These are phyloP conservation scores for Merodon equestris DNA, from an alignment of 2,888 invertebrate genomes.

Conservation along the genomic window DNA sequence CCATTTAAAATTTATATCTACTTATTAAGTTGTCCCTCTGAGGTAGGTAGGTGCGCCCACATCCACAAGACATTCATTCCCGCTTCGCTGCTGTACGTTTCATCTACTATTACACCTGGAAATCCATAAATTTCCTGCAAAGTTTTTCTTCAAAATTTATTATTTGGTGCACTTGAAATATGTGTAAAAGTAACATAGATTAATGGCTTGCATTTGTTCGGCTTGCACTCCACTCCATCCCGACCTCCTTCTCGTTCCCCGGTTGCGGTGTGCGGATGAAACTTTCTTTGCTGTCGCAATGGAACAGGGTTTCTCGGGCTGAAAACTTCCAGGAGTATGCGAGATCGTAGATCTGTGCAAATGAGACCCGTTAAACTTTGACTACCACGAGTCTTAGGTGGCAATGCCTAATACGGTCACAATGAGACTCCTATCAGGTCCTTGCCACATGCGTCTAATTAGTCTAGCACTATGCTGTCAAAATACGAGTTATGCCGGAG, in stretches of 20 bases:
- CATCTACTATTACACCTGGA: conserved; percentile 36
- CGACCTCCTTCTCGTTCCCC: conserved; percentile 5
- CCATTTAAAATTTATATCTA: conserved; percentile 45
- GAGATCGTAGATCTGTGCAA: conserved; percentile 58
- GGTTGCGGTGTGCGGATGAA: background rate
- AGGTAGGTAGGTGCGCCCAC: conserved; percentile 21
- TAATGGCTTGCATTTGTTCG: conserved; percentile 67
- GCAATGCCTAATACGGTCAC: conserved; percentile 7
- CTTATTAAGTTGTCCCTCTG: conserved; percentile 43
- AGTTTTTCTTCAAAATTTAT: conserved; percentile 66
- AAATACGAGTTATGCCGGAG: conserved; percentile 6
- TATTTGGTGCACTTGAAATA: conserved; percentile 67
- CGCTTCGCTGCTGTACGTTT: background rate
- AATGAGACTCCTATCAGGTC: conserved; percentile 14
- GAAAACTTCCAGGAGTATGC: conserved; percentile 33
- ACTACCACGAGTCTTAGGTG: background rate
- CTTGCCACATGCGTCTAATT: background rate
- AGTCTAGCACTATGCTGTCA: conserved; percentile 17
- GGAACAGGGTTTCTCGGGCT: conserved; percentile 22
- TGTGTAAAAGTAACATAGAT: conserved; percentile 68
- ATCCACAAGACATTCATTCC: conserved; percentile 25
- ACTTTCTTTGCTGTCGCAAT: conserved; percentile 42
- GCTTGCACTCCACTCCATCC: conserved; percentile 40
- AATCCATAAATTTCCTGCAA: conserved; percentile 63
- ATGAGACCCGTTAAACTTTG: conserved; percentile 50